Base-by-base conservation (phyloP, 1,140 invertebrate genomes). In the Bathynomus jamesi region DNA sequence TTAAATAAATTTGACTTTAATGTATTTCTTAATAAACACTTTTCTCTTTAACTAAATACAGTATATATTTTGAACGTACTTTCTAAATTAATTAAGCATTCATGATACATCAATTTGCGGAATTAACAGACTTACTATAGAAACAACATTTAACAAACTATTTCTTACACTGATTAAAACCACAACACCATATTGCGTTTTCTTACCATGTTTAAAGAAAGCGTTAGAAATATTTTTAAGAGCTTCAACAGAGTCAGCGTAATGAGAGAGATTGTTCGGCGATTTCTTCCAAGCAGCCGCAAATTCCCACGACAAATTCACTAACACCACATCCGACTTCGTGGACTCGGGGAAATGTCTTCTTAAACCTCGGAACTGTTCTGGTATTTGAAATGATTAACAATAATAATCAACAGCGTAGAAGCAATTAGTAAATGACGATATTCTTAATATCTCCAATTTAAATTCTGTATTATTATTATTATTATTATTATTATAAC, bases 221-320 rank as follows among this genome's bases (percentile, higher is more conserved):
- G 78, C 74, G 64, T 76, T 77, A 28, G 68, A 67, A 60, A 81
- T 75, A 32, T 70, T 65, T 31, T 69, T 61, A n/a, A 80, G 65
- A 67, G 71, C 76, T 29, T 40, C 61, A 5, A 81, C 28, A 27
- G 79, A 67, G 21, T 70, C 25, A 7, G 71, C 32, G 1, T 80
- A 40, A 67, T 78, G 67, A n/a, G 21, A 29, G 11, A 74, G 63
- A 31, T 60, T 79, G 76, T 85, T 82, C 65, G 81, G 80, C 53
- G 84, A 80, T 78, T 82, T 83, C 77, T 84, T 83, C 85, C 85
- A 86, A 1, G 79, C 76, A 30, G 82, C 80, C 63, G 82, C 79
- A 73, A 82, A 80, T 75, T 86, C 85, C 85, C 85, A 85, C 65
- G 80, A 80, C 78, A 83, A 82, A 75, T 86, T 86, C 8, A 82